Evolutionary conservation across 2,888 invertebrate species (phyloP), one percentile per base, ranked within the genome.

Genomic region (Caenorhabditis sp.): DNA sequence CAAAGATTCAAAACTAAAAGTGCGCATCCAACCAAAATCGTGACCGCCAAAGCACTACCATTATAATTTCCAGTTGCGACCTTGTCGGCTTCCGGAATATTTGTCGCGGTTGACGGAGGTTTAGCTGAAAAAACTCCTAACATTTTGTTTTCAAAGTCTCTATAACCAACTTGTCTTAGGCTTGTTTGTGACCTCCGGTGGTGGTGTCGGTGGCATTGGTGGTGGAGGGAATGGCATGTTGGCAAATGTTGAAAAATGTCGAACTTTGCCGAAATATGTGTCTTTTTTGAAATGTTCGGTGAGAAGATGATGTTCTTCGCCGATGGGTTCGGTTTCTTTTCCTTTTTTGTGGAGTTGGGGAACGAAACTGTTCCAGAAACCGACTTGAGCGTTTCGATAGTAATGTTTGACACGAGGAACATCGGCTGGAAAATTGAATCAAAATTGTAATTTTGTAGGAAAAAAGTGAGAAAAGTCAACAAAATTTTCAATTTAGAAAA

Each of bases 301-400:
- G 8, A 86, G 72, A 19, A 83, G 77, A 53, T 86, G 78, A 60
- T 86, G 86, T 62, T 85, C 83, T 78, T 73, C 73, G 27, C 62
- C 73, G 21, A 73, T 65, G 23, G 68, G 62, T 24, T 68, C 70
- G 17, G 71, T 69, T 50, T 78, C 78, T 31, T 68, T 77, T 8
- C 82, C 81, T 17, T 81, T 71, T 14, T 66, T 70, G 55, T 87
- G 83, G 27, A 88, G 66, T 59, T 82, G 77, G 17, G 87, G 87
- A 1, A 88, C 69, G 58, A 86, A 83, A n/a, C 74, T 71, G 57
- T 77, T 84, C 88, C 88, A 88, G 70, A 88, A 88, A 2, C 85
- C 86, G 1, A 86, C 84, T 66, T 81, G 81, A 26, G 81, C 80
- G 58, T 86, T 86, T 8, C 86, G 80, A 64, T 87, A 87, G 73